Base-by-base conservation (phyloP, 1,140 invertebrate genomes). In the Sipha flava region DNA sequence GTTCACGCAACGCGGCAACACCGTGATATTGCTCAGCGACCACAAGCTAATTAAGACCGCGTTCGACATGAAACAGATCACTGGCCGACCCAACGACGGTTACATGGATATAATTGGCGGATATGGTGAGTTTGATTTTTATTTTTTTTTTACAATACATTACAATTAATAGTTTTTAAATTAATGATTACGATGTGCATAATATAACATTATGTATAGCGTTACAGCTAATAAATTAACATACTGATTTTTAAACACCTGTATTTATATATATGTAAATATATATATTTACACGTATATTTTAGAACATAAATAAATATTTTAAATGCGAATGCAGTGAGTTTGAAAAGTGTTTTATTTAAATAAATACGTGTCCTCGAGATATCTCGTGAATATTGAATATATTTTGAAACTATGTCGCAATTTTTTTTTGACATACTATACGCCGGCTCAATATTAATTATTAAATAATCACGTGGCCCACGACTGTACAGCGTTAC, bases 101-200 rank as follows among this genome's bases (percentile, higher is more conserved):
- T 91, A 96, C 82, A 94, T 90, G 87, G 90, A 91, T 82, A 92
- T 95, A n/a, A 87, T 96, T 34, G 93, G 92, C 83, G 94, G 94
- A 83, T 95, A 94, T 80, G 95, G 94, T 96, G 86, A 94, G 91
- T 91, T n/a, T 26, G 3, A 52, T n/a, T n/a, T n/a, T n/a, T n/a
- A n/a, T n/a, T n/a, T n/a, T n/a, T n/a, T n/a, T n/a, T n/a, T n/a
- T n/a, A n/a, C n/a, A n/a, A n/a, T n/a, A n/a, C n/a, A n/a, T n/a
- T n/a, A n/a, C n/a, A n/a, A n/a, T n/a, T n/a, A n/a, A n/a, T n/a
- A n/a, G n/a, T n/a, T n/a, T n/a, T n/a, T n/a, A n/a, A n/a, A n/a
- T n/a, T n/a, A n/a, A n/a, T n/a, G n/a, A n/a, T n/a, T n/a, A n/a
- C n/a, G n/a, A n/a, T n/a, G n/a, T n/a, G n/a, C n/a, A n/a, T n/a